Evolutionary conservation across 2,797 vertebrate genomes (phyloP).

Genomic region (Mormyrops boulengeri): DNA sequence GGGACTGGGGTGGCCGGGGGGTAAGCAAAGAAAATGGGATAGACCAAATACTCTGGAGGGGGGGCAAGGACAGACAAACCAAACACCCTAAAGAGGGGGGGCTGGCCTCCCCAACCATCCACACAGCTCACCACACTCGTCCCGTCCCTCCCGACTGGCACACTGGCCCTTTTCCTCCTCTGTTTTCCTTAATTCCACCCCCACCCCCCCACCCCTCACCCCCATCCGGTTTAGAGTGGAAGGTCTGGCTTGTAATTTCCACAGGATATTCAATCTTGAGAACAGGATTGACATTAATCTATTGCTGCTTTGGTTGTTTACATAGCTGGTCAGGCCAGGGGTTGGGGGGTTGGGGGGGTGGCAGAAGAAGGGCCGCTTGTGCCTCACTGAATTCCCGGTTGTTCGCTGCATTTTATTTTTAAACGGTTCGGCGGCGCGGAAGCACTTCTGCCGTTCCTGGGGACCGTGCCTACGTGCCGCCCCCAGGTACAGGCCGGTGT

Average conservation of each 20-base stretch:
- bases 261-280: constrained; percentile 19
- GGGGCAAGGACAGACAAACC: background rate
- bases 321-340: constrained; percentile 4
- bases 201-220: too few relatives aligned
- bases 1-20: background rate
- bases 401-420: constrained; percentile 9
- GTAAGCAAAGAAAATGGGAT: background rate
- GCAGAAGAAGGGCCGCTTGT: constrained; percentile 3
- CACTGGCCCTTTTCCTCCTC: background rate
- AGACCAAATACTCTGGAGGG: background rate
- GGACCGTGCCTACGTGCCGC: background rate
- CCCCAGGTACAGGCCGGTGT: background rate
- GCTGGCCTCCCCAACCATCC: background rate
- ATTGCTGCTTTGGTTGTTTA: constrained; percentile 19
- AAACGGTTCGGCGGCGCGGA: background rate
- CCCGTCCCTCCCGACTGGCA: background rate
- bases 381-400: constrained; percentile 1
- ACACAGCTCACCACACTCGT: background rate
- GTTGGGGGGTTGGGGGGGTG: background rate
- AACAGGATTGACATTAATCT: constrained; percentile 26
- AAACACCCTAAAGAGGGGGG: background rate
- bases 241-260: constrained; percentile 27
- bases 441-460: background rate
- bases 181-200: constrained; percentile 16
- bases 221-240: constrained; percentile 10